Evolutionary conservation across 2,113 vertebrate species (phyloP).

Genomic region (Arvicanthis niloticus): DNA sequence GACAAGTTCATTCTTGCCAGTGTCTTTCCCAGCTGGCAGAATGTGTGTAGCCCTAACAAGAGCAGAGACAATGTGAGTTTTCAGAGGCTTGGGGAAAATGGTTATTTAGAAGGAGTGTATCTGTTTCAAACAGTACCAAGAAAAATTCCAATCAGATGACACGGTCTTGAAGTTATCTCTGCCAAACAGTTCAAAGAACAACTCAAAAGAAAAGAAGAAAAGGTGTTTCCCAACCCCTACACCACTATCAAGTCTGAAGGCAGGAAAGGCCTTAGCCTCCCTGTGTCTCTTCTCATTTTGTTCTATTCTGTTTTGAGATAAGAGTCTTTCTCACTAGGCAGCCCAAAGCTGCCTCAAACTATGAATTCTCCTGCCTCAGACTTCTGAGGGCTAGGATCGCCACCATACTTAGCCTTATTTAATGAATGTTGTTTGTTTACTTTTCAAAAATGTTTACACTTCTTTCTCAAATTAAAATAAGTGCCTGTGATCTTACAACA

Average conservation of each 20-base stretch:
- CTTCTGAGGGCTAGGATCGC: neutral
- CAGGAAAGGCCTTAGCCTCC: neutral
- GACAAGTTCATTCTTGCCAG: neutral
- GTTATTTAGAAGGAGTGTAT: neutral
- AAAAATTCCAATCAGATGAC: neutral
- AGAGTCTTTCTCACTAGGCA: neutral
- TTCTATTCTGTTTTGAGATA: neutral
- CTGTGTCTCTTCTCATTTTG: neutral
- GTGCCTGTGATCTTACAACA: neutral
- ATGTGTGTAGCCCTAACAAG: neutral
- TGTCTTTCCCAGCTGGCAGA: neutral
- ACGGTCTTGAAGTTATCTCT: neutral
- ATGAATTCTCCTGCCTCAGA: neutral
- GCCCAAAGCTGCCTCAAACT: neutral
- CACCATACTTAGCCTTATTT: neutral
- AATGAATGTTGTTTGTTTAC: neutral
- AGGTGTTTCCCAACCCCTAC: neutral
- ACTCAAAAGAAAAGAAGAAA: slow-evolving; percentile 2
- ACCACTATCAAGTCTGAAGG: neutral
- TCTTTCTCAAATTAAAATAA: slow-evolving; percentile 35
- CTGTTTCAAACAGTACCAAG: slow-evolving; percentile 22
- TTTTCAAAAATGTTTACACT: neutral
- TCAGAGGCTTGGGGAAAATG: neutral
- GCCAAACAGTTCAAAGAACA: slow-evolving; percentile 37
- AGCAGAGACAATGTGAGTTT: neutral